A percentile compares a stretch with the other conserved stretches of the same genome.
phyloP scores from a whole-genome alignment of 2,888 invertebrate genomes.

The Cephus rjabovi region DNA sequence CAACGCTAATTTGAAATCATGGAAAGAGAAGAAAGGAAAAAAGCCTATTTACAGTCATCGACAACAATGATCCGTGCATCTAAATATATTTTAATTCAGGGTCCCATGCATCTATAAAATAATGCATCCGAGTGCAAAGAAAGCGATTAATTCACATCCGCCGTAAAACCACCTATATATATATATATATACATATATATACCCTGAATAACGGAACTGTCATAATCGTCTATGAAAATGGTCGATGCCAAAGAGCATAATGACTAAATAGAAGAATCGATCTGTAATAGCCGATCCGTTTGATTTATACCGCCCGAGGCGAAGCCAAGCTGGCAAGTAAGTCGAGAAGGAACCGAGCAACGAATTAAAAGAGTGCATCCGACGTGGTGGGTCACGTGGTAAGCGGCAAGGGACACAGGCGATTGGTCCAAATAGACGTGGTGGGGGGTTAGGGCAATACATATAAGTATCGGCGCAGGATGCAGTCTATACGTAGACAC shows the following conservation, averaged over 20 bases:
- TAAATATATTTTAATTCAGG: not conserved
- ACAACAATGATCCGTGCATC: not conserved
- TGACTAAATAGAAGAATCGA: not conserved
- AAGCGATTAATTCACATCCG: not conserved
- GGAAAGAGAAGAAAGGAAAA: not conserved
- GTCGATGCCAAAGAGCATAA: not conserved
- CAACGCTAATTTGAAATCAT: not conserved
- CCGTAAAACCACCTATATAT: not conserved
- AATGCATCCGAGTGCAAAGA: not conserved
- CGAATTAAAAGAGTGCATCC: not conserved
- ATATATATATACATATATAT: not conserved
- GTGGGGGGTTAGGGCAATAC: constrained; percentile 12
- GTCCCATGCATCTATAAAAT: not conserved
- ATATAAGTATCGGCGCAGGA: constrained; percentile 22
- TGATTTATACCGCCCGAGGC: constrained; percentile 41
- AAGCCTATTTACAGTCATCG: not conserved
- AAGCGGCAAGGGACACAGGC: not conserved
- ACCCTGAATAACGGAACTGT: not conserved
- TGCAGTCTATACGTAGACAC: constrained; percentile 23
- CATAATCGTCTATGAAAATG: not conserved
- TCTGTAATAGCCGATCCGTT: constrained; percentile 47
- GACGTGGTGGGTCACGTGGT: not conserved
- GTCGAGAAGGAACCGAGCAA: not conserved
- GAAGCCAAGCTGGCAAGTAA: constrained; percentile 2
- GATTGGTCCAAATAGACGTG: not conserved